These are phyloP conservation scores for Melinaea marsaeus DNA, from an alignment of 2,888 invertebrate species.

Conservation along the genomic window DNA sequence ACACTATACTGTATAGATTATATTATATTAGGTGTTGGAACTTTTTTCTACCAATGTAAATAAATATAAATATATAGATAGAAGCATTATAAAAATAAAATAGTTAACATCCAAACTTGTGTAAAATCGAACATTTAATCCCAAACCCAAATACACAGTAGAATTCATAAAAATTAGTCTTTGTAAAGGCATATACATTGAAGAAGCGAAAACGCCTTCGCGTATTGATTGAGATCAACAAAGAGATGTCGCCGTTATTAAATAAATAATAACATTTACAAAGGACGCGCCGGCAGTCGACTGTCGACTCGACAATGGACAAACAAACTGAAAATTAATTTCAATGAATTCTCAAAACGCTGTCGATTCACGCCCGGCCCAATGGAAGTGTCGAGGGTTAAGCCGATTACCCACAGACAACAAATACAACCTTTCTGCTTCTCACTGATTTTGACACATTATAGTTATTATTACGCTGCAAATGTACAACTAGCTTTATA, in stretches of 20 bases:
- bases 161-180: constrained; percentile 17
- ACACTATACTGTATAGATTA: too few relatives aligned
- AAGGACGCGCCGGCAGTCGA: constrained; percentile 54
- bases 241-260: constrained; percentile 68
- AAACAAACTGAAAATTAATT: constrained; percentile 75
- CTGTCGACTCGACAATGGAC: constrained; percentile 58
- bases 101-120: constrained; percentile 4
- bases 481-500: not conserved
- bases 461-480: constrained; percentile 44
- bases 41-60: too few relatives aligned
- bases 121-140: constrained; percentile 13
- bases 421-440: constrained; percentile 60
- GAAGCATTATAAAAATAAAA: not conserved
- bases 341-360: constrained; percentile 72
- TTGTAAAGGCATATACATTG: constrained; percentile 31
- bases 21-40: too few relatives aligned
- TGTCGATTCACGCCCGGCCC: constrained; percentile 59
- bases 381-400: constrained; percentile 58
- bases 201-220: constrained; percentile 50
- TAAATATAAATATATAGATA: not conserved
- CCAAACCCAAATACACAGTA: constrained; percentile 17
- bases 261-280: constrained; percentile 72
- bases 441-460: constrained; percentile 50
- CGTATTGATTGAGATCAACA: constrained; percentile 54
- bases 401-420: constrained; percentile 74